Evolutionary conservation across 2,888 invertebrate species (phyloP).

Genomic region (Lepidocyrtinus sp.): DNA sequence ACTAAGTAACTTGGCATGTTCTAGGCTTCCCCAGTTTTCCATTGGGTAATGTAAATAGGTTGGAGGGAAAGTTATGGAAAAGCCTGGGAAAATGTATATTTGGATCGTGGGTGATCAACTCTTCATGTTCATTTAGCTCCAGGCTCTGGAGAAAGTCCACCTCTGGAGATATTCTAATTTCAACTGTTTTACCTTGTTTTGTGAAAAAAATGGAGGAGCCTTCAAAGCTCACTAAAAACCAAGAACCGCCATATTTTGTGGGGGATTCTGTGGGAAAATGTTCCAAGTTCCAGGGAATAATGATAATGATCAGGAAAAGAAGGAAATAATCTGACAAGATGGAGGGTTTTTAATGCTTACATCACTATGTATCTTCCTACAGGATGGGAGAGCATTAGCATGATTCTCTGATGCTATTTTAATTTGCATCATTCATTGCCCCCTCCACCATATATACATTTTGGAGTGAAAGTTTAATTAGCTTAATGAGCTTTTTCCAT

Average conservation of each 20-base stretch:
- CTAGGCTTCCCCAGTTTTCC: no score
- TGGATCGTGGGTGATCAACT: no score
- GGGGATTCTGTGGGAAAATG: not conserved
- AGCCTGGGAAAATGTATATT: no score
- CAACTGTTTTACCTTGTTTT: no score
- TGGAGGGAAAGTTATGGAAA: no score
- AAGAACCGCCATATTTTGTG: no score
- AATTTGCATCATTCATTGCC: not conserved
- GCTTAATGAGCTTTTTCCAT: conserved; percentile 34
- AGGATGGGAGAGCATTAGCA: not conserved
- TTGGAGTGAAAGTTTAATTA: conserved; percentile 28
- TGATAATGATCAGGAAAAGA: not conserved
- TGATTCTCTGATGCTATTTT: conserved; percentile 6
- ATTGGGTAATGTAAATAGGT: no score
- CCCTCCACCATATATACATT: not conserved
- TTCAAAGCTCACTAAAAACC: no score
- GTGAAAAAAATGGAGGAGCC: no score
- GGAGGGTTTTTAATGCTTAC: not conserved
- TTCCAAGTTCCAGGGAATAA: not conserved
- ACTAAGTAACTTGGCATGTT: not conserved
- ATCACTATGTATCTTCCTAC: not conserved
- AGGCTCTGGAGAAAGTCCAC: no score
- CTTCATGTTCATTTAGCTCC: no score
- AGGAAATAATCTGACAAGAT: not conserved
- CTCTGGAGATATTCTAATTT: no score